A percentile compares a stretch with the other conserved stretches of the same genome.
phyloP scores from a whole-genome alignment of 2,888 invertebrate species.

The Holacanthella duospinosa region DNA sequence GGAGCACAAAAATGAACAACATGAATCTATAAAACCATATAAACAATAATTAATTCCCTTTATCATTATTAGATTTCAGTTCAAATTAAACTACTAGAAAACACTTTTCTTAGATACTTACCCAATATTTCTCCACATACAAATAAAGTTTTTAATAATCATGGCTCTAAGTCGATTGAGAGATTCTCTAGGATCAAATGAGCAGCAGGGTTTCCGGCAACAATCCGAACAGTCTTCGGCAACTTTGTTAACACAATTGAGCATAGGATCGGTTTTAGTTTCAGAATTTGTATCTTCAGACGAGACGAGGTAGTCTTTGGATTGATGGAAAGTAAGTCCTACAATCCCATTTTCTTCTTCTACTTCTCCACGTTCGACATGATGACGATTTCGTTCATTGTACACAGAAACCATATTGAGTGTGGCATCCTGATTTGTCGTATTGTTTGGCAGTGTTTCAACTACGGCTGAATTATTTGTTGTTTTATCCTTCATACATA shows the following conservation, averaged over 20 bases:
- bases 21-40: slow-evolving; percentile 73
- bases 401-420: slow-evolving; percentile 29
- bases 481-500: slow-evolving; percentile 45
- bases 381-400: slow-evolving; percentile 30
- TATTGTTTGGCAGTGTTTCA: slow-evolving; percentile 17
- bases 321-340: slow-evolving; percentile 79
- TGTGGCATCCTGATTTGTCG: slow-evolving; percentile 8
- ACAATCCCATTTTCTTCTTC: slow-evolving; percentile 53
- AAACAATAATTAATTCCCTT: slow-evolving; percentile 11
- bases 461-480: slow-evolving; percentile 20
- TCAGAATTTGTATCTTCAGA: slow-evolving; percentile 47
- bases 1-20: slow-evolving; percentile 84
- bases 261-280: slow-evolving; percentile 4
- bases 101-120: slow-evolving; percentile 41
- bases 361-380: slow-evolving; percentile 14
- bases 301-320: slow-evolving; percentile 68
- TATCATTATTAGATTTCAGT: not conserved
- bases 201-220: slow-evolving; percentile 21
- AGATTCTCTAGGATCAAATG: slow-evolving; percentile 20
- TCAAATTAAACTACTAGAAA: not conserved
- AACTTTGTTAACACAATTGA: slow-evolving; percentile 18
- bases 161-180: slow-evolving; percentile 49
- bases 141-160: slow-evolving; percentile 74
- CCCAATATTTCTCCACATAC: slow-evolving; percentile 89
- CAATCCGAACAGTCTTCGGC: slow-evolving; percentile 30